phyloP scores from a whole-genome alignment of 2,113 vertebrate genomes.

The Xerus inauris region DNA sequence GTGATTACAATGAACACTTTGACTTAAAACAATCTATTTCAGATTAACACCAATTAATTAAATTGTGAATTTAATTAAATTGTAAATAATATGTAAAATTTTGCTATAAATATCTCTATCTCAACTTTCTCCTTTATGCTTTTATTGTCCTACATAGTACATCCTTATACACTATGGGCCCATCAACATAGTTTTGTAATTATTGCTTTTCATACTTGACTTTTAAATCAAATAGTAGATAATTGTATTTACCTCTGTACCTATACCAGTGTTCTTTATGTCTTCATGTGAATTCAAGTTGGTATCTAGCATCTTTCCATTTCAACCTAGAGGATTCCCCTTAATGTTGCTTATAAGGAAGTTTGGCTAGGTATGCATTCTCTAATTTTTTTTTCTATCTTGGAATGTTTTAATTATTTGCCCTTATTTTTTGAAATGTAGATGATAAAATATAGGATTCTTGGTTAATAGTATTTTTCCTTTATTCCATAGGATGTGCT shows the following conservation, averaged over 20 bases:
- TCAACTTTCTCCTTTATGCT: neutral
- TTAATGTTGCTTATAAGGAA: neutral
- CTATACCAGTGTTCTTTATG: neutral
- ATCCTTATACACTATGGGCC: neutral
- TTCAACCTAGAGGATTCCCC: neutral
- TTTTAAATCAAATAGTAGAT: neutral
- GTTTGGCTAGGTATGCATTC: neutral
- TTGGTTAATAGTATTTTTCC: neutral
- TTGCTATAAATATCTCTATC: neutral
- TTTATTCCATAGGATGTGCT: neutral
- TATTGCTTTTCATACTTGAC: neutral
- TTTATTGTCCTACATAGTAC: neutral
- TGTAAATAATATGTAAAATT: neutral
- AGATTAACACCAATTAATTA: constrained; percentile 8
- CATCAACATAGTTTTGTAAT: neutral
- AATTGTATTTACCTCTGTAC: neutral
- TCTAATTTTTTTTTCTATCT: neutral
- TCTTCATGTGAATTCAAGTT: neutral
- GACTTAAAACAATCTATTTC: constrained; percentile 6
- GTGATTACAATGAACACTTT: neutral
- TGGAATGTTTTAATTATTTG: neutral
- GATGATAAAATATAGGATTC: neutral
- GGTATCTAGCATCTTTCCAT: neutral
- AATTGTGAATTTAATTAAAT: no score
- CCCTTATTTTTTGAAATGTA: neutral